A percentile compares a stretch with the other conserved stretches of the same genome.
These are phyloP conservation scores for Tapera naevia DNA, from an alignment of 2,797 vertebrate species.

Conservation along the genomic window DNA sequence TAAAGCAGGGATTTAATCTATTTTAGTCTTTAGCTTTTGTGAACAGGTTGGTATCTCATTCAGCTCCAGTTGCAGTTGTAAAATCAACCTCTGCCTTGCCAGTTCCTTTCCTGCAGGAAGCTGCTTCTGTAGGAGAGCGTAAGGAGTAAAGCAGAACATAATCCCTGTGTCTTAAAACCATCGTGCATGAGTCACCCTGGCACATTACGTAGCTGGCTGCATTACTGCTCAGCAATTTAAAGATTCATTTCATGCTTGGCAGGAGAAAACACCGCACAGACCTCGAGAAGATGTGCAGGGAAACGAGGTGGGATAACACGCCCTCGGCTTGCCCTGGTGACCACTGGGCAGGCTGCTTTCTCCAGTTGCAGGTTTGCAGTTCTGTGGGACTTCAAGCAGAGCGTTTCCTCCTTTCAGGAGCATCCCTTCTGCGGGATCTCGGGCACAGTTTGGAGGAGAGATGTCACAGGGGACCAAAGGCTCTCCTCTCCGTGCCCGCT, in stretches of 20 bases:
- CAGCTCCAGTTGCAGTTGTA: neutral
- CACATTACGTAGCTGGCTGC: conserved; percentile 5
- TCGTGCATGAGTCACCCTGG: neutral
- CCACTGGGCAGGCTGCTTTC: neutral
- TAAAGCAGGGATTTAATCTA: neutral
- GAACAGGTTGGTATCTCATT: neutral
- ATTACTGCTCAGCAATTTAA: neutral
- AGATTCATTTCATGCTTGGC: neutral
- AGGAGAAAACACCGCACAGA: neutral
- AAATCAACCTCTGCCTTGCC: neutral
- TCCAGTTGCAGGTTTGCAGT: neutral
- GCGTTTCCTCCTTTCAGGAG: neutral
- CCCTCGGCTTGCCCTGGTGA: accelerated
- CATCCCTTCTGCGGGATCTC: accelerated
- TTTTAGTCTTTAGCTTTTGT: neutral
- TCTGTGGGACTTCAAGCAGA: neutral
- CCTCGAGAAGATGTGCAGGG: accelerated
- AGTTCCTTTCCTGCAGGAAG: neutral
- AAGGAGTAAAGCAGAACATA: neutral
- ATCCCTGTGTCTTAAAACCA: neutral
- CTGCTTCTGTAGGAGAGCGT: neutral
- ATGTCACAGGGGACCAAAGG: neutral
- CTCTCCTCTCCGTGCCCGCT: neutral
- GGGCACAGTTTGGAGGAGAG: neutral
- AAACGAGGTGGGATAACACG: neutral